A percentile compares a stretch with the other conserved stretches of the same genome.
Conservation (phyloP, 1,140 invertebrate species). For the Papilio dardanus region DNA sequence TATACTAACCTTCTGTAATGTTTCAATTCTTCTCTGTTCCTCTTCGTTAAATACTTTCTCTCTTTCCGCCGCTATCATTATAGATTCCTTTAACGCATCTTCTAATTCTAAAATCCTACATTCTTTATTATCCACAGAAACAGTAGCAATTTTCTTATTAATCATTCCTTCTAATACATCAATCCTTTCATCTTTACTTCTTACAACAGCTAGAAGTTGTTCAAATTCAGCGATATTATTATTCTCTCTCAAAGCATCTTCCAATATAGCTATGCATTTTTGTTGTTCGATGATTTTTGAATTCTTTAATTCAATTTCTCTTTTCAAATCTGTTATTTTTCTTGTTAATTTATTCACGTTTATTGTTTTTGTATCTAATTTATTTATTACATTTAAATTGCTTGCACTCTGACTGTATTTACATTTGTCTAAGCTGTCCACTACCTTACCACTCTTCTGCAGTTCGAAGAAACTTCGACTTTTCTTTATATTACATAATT, state of each 20-base stretch:
- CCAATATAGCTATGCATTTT: conserved; percentile 81
- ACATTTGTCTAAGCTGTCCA: conserved; percentile 73
- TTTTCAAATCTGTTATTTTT: conserved; percentile 77
- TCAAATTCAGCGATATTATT: conserved; percentile 83
- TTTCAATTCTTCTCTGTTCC: conserved; percentile 83
- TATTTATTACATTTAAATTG: conserved; percentile 57
- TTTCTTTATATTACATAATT: conserved; percentile 65
- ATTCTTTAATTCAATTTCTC: conserved; percentile 80
- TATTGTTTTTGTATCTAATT: conserved; percentile 47
- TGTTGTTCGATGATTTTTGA: conserved; percentile 83
- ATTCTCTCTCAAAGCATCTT: conserved; percentile 81
- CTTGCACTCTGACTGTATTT: conserved; percentile 71
- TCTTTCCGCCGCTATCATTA: conserved; percentile 85
- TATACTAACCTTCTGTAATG: conserved; percentile 84
- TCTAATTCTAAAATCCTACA: conserved; percentile 91
- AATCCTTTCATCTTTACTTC: conserved; percentile 82
- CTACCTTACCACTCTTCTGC: conserved; percentile 80
- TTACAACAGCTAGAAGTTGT: conserved; percentile 79
- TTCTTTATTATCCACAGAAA: conserved; percentile 56
- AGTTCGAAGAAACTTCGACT: conserved; percentile 76
- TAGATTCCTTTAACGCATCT: conserved; percentile 88
- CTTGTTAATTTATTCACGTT: conserved; percentile 67
- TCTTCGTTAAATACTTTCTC: conserved; percentile 85
- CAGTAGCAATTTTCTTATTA: conserved; percentile 77
- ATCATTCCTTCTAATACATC: conserved; percentile 80